Evolutionary conservation across 2,888 invertebrate genomes (phyloP), one percentile per base, ranked within the genome.

Genomic region (Ornithoptera alexandrae): DNA sequence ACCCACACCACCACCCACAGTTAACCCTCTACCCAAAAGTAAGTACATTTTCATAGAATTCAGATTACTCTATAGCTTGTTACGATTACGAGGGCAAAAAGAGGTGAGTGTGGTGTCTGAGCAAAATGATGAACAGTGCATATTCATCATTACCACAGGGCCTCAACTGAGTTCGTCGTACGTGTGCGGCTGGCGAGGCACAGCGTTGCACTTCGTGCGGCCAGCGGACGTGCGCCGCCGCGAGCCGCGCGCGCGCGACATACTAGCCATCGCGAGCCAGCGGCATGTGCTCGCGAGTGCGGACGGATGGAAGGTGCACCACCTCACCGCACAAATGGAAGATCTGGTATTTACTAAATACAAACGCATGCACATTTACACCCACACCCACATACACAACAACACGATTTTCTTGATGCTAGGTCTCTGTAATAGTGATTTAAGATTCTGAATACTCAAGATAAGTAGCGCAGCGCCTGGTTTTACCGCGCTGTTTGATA

Each of bases 291-390:
- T 96, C 74, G 96, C 97, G 80, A 97, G 97, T 88, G 95, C 97
- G 22, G 97, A 97, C 77, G 98, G 98, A 0, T 98, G 98, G 98
- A 98, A 98, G 91, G 94, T 98, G 72, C 96, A 97, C 91, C 98
- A 98, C 85, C 94, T 98, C 77, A 96, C 96, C 57, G 96, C 97
- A 60, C 98, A 98, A 93, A 96, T 98, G 95, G 97, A 98, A 81
- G 97, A 98, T 86, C 91, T 98, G 94, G 98, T 97, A 90, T 85
- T 68, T 66, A n/a, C 30, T 30, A 30, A 18, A 24, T 39, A 20
- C 17, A 22, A 42, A 59, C 6, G 53, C 39, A 22, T 4, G 8
- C 22, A 58, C 2, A 58, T 22, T n/a, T 22, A 58, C 8, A 20
- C 22, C 15, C 18, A 58, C 8, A 20, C 22, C 15, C 18, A 56